These are phyloP conservation scores for Dryococelus australis DNA, from an alignment of 2,888 invertebrate genomes.

Conservation along the genomic window DNA sequence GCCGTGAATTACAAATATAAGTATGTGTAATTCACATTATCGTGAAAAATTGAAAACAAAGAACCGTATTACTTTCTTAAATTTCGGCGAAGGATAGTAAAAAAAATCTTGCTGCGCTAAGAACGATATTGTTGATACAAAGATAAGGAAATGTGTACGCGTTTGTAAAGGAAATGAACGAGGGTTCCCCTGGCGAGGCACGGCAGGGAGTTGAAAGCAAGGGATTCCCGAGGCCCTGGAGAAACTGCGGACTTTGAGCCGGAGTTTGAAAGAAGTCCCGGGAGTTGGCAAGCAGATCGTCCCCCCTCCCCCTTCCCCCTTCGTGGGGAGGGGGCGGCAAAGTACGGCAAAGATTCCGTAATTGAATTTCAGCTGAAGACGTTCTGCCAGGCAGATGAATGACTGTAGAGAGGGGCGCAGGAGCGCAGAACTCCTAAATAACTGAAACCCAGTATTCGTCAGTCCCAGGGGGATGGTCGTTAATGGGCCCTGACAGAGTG, in stretches of 20 bases:
- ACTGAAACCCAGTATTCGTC: not conserved
- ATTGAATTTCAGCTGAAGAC: not conserved
- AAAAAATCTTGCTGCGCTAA: not conserved
- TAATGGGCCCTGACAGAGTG: not conserved
- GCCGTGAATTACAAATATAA: too few relatives aligned
- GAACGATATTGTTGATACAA: not conserved
- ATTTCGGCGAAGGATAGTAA: not conserved
- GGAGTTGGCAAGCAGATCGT: not conserved
- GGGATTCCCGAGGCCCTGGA: not conserved
- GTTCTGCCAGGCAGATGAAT: constrained; percentile 11
- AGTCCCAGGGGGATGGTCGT: not conserved
- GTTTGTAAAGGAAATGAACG: not conserved
- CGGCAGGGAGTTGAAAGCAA: not conserved
- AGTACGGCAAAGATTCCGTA: not conserved
- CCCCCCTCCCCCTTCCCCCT: too few relatives aligned
- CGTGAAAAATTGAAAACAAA: too few relatives aligned
- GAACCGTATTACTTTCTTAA: too few relatives aligned
- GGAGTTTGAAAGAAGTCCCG: not conserved
- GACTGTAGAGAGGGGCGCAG: not conserved
- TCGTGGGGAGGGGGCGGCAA: not conserved
- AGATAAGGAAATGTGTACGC: not conserved
- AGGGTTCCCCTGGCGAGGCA: not conserved
- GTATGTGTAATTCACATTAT: too few relatives aligned
- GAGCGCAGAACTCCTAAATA: constrained; percentile 3
- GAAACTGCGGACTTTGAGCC: not conserved